These are phyloP conservation scores for Rhingia rostrata DNA, from an alignment of 2,888 invertebrate species.

Conservation along the genomic window DNA sequence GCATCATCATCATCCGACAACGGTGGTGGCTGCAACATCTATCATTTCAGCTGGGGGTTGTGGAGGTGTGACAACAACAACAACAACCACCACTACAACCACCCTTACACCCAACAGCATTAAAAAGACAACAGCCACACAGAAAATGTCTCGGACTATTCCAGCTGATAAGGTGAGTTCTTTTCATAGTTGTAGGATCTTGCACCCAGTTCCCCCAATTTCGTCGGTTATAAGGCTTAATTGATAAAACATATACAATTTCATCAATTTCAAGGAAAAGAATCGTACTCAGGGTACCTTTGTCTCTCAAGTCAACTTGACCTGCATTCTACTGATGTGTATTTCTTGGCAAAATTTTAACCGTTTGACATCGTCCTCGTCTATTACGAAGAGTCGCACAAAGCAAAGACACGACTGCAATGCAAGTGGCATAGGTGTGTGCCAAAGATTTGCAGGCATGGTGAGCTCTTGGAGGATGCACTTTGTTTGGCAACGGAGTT, in stretches of 20 bases:
- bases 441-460: conserved; percentile 36
- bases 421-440: conserved; percentile 19
- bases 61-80: conserved; percentile 72
- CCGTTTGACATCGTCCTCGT: conserved; percentile 41
- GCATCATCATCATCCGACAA: conserved; percentile 69
- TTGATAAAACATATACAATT: not conserved
- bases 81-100: conserved; percentile 54
- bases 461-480: conserved; percentile 45
- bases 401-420: conserved; percentile 26
- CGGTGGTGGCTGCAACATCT: conserved; percentile 71
- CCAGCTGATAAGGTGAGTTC: conserved; percentile 91
- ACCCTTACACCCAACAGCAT: conserved; percentile 69
- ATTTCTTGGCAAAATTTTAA: conserved; percentile 51
- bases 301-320: conserved; percentile 59
- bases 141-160: conserved; percentile 89
- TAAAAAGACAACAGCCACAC: conserved; percentile 76
- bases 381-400: conserved; percentile 26
- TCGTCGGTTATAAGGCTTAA: not conserved
- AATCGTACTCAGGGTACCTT: not conserved
- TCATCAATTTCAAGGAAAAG: conserved; percentile 38
- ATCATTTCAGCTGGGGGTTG: conserved; percentile 67
- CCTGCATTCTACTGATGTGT: conserved; percentile 47
- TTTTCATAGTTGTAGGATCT: not conserved
- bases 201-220: not conserved
- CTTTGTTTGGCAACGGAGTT: conserved; percentile 37